Evolutionary conservation across 1,140 invertebrate species (phyloP).

Genomic region (Drosophila fuyamai): DNA sequence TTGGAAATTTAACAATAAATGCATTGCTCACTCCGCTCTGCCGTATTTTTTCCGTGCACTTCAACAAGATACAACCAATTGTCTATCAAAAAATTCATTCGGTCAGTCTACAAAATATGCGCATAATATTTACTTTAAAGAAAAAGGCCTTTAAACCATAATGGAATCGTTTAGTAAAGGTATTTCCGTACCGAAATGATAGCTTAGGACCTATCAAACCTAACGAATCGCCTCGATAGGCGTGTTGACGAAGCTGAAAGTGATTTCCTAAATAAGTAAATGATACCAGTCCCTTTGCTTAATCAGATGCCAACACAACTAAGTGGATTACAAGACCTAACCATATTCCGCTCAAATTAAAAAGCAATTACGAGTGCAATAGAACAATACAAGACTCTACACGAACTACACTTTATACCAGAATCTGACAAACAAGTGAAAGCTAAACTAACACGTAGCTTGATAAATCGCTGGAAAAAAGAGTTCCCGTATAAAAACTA

Average conservation of each 20-base stretch:
- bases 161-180: slow-evolving; percentile 1
- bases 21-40: too few species aligned
- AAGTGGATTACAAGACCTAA: slow-evolving; percentile 55
- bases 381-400: background rate
- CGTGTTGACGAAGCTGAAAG: background rate
- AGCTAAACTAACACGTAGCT: slow-evolving; percentile 48
- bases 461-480: slow-evolving; percentile 29
- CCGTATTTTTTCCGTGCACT: too few species aligned
- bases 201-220: slow-evolving; percentile 40
- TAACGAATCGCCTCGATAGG: background rate
- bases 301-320: slow-evolving; percentile 10
- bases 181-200: slow-evolving; percentile 1
- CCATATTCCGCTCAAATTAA: slow-evolving; percentile 55
- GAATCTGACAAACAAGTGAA: slow-evolving; percentile 1
- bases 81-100: slow-evolving; percentile 7
- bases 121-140: too few species aligned
- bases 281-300: too few species aligned
- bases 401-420: background rate
- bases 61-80: slow-evolving; percentile 17
- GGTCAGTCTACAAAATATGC: background rate
- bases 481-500: slow-evolving; percentile 43
- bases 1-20: slow-evolving; percentile 4
- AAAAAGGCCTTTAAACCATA: too few species aligned
- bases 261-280: slow-evolving; percentile 13
- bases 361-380: slow-evolving; percentile 47